Evolutionary conservation across 2,113 vertebrate species (phyloP), one percentile per base, ranked within the genome.

Genomic region (Strigops habroptila): DNA sequence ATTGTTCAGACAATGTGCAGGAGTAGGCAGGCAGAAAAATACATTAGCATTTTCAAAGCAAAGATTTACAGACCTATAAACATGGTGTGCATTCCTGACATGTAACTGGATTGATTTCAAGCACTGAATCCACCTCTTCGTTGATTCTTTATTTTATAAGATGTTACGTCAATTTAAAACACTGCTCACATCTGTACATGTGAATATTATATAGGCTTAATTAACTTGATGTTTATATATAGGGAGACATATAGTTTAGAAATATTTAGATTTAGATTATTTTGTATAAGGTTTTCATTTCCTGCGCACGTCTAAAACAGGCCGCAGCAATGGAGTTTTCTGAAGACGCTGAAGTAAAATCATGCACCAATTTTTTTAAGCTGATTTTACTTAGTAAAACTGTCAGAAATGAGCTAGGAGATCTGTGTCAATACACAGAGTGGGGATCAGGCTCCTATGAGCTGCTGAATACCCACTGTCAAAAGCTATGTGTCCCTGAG

Each of bases 301-400:
- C 60, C 52, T n/a, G 4, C 65, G 28, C 17, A 41, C 7, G 13
- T 88, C 53, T 53, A 48, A 73, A 92, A 75, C 65, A 81, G 63
- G 53, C 28, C 94, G 18, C 55, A 91, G 35, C 31, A 93, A 71
- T 24, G 35, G 27, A 96, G 27, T 91, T 94, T 97, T 74, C 77
- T 93, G 83, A 49, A 92, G 57, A 93, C 82, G 41, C 48, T 52
- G 78, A 77, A 48, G 6, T 35, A 90, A 75, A 71, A 24, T 16
- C 24, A 33, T 22, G 7, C 9, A 44, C 3, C 35, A 68, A 35
- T 93, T 91, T 88, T 15, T 91, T 95, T 92, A 81, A 83, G 27
- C 3, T 57, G 46, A 51, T 92, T 97, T 92, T 53, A 41, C 81
- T 70, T 86, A 92, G 93, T 89, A 94, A 95, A 90, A 35, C 63